Conservation (phyloP, 2,797 vertebrate species). For the Silurus lanzhouensis region DNA sequence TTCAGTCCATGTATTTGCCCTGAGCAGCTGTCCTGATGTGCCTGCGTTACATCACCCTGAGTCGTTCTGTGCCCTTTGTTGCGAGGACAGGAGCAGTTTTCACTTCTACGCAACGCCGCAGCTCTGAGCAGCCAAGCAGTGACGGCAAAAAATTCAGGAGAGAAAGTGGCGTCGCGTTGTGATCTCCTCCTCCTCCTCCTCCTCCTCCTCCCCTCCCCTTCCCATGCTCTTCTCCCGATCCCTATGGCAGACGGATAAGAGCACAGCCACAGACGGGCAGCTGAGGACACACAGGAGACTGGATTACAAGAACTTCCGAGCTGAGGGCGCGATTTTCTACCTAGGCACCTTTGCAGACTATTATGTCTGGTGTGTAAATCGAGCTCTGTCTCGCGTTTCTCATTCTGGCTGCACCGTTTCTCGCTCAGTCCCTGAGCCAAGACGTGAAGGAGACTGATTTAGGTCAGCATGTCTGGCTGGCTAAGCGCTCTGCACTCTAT, state of each 20-base stretch:
- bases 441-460: slow-evolving; percentile 76
- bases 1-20: neutral
- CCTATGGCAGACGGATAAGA: slow-evolving; percentile 75
- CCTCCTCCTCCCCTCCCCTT: slow-evolving; percentile 29
- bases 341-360: slow-evolving; percentile 62
- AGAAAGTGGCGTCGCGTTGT: slow-evolving; percentile 35
- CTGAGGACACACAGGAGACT: slow-evolving; percentile 61
- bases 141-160: slow-evolving; percentile 18
- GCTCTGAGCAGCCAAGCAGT: slow-evolving; percentile 20
- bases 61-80: slow-evolving; percentile 4
- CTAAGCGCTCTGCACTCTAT: slow-evolving; percentile 56
- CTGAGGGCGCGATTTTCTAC: slow-evolving; percentile 61
- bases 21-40: neutral
- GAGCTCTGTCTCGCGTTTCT: slow-evolving; percentile 50
- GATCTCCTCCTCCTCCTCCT: slow-evolving; percentile 32
- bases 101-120: neutral
- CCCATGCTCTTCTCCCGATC: slow-evolving; percentile 55
- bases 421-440: slow-evolving; percentile 67
- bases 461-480: slow-evolving; percentile 77
- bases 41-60: neutral
- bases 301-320: slow-evolving; percentile 57
- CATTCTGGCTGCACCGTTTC: slow-evolving; percentile 47
- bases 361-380: slow-evolving; percentile 68
- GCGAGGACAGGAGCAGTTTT: neutral
- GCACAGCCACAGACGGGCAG: slow-evolving; percentile 71